Conservation (phyloP, 1,140 invertebrate genomes). For the Drosophila bocqueti region DNA sequence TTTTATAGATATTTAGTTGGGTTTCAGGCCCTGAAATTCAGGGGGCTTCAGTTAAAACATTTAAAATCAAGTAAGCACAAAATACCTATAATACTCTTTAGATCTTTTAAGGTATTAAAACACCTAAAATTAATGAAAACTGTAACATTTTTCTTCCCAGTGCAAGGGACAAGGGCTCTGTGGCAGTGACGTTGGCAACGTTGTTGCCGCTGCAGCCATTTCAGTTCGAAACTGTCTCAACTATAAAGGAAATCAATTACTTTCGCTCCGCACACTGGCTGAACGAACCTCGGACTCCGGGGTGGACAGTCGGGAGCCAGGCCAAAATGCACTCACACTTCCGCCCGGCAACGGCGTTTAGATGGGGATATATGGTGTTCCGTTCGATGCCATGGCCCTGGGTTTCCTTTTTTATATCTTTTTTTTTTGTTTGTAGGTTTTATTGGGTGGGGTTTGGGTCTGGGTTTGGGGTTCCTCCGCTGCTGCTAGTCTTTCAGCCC, state of each 20-base stretch:
- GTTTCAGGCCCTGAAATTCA: too few species aligned
- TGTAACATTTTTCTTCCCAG: neutral
- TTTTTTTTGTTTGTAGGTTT: constrained; percentile 4
- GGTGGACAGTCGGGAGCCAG: constrained; percentile 22
- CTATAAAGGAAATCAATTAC: constrained; percentile 84
- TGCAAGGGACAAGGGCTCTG: constrained; percentile 8
- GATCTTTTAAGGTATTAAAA: too few species aligned
- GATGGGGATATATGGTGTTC: constrained; percentile 45
- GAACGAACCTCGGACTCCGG: constrained; percentile 20
- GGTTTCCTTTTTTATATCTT: neutral
- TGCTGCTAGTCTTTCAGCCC: constrained; percentile 19
- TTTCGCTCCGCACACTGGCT: constrained; percentile 64
- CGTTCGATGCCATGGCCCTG: constrained; percentile 18
- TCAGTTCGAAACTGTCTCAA: constrained; percentile 81
- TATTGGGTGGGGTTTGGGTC: constrained; percentile 9
- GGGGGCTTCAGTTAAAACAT: too few species aligned
- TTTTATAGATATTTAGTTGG: too few species aligned
- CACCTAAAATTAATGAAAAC: too few species aligned
- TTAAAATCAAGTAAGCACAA: too few species aligned
- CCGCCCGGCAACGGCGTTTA: constrained; percentile 58
- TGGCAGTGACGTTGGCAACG: constrained; percentile 50
- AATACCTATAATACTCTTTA: too few species aligned
- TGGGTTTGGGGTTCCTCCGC: neutral
- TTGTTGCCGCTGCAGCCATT: constrained; percentile 71
- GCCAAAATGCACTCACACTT: constrained; percentile 75